These are phyloP conservation scores for Camelus dromedarius DNA, from an alignment of 2,113 vertebrate genomes.

Conservation along the genomic window DNA sequence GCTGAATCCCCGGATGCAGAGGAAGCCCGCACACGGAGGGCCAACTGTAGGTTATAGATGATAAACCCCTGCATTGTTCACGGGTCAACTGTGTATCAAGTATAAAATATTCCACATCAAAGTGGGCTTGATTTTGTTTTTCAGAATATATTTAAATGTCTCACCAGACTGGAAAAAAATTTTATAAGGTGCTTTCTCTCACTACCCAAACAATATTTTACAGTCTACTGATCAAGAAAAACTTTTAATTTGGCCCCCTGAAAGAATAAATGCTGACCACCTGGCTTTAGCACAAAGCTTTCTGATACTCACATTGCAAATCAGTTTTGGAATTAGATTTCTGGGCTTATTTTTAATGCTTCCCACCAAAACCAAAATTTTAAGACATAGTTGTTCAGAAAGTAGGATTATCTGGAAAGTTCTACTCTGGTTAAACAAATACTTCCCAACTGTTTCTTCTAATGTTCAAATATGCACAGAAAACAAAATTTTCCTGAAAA, in stretches of 20 bases:
- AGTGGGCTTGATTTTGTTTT: background rate
- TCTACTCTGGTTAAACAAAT: background rate
- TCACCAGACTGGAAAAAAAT: background rate
- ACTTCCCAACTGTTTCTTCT: background rate
- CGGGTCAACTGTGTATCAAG: background rate
- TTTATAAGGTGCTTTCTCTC: background rate
- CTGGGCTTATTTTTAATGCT: background rate
- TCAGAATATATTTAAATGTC: background rate
- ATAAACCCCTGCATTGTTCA: background rate
- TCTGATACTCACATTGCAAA: background rate
- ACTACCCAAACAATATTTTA: background rate
- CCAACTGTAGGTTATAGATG: background rate
- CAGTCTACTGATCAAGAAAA: background rate
- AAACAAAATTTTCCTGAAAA: slow-evolving; percentile 23
- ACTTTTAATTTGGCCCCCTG: background rate
- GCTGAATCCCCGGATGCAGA: background rate
- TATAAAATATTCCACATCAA: slow-evolving; percentile 5
- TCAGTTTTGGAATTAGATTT: background rate
- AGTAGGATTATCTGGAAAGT: slow-evolving; percentile 18
- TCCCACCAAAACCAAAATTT: slow-evolving; percentile 7
- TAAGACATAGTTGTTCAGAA: background rate
- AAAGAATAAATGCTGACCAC: background rate
- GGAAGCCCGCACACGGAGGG: background rate
- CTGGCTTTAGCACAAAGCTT: background rate
- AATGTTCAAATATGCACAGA: background rate